These are phyloP conservation scores for Caerostris darwini DNA, from an alignment of 1,140 invertebrate genomes.

Conservation along the genomic window DNA sequence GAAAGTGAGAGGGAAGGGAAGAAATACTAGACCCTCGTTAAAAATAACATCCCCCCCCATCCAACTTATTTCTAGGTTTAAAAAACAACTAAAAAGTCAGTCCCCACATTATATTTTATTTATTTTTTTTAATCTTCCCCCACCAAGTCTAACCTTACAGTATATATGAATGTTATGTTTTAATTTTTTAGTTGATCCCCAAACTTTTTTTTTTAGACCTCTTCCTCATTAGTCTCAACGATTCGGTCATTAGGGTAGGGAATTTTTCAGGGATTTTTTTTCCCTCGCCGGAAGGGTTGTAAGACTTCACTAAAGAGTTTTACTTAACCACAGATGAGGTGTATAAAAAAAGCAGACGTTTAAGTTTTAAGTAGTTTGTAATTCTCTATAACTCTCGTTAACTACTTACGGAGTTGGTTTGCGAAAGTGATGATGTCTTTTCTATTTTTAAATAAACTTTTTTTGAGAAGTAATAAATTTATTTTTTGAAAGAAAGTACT, in stretches of 20 bases:
- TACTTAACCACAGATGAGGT: neutral
- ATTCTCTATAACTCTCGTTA: conserved; percentile 1
- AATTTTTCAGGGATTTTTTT: neutral
- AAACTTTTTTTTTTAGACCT: neutral
- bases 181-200: conserved; percentile 25
- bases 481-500: no score
- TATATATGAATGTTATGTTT: neutral
- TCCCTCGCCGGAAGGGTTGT: neutral
- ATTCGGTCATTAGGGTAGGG: conserved; percentile 51
- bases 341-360: neutral
- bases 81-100: conserved; percentile 35
- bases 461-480: no score
- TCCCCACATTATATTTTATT: neutral
- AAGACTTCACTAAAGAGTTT: neutral
- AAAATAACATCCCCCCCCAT: neutral
- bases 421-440: neutral
- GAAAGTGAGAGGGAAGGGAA: neutral
- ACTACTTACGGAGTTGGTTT: neutral
- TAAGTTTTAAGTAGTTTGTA: conserved; percentile 43
- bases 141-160: neutral
- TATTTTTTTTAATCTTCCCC: conserved; percentile 18
- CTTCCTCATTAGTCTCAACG: conserved; percentile 51
- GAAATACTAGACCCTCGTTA: conserved; percentile 49
- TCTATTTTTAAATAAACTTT: no score
- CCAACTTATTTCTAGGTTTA: conserved; percentile 19